Base-by-base conservation (phyloP, 2,888 invertebrate genomes). In the Pyrrhia umbra region DNA sequence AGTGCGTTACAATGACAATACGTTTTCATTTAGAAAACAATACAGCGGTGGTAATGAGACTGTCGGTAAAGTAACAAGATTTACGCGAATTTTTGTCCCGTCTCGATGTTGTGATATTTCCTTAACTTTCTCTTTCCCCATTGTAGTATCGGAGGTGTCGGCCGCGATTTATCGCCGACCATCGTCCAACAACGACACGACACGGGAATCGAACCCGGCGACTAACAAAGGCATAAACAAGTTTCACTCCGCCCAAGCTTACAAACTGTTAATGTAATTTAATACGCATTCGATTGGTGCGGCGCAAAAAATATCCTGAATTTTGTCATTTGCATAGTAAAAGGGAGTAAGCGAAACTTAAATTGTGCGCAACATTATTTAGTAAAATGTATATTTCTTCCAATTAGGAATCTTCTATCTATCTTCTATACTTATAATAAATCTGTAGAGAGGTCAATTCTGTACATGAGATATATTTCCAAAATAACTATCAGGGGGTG, bases 111-210 rank as follows among this genome's bases (percentile, higher is more conserved):
- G 74, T 80, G 85, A 89, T 87, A 91, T 88, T 88, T 89, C 89
- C 88, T 87, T 79, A 83, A 92, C 93, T 94, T 93, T 93, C 94
- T 92, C 93, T 88, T 88, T 87, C 75, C 50, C 90, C 92, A 92
- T 93, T 93, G 93, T 92, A 85, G 87, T 91, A 88, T 87, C 85
- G 75, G 84, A 88, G 90, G 92, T 93, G 92, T 91, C 87, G 89
- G 88, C 81, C 45, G 84, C 90, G 87, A 93, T 94, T 94, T 94
- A 93, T 93, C 86, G 88, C 78, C 81, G 81, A 77, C 81, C 86
- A 91, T 90, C 91, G 88, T 85, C 85, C 83, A 85, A 89, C 90
- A 89, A 83, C 87, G 83, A 88, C 90, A 89, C 88, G 90, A 86
- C 86, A 84, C 86, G 84, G 89, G 92, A 90, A 88, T 90, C 91